These are phyloP conservation scores for Spilosoma lubricipeda DNA, from an alignment of 2,888 invertebrate genomes.

Conservation along the genomic window DNA sequence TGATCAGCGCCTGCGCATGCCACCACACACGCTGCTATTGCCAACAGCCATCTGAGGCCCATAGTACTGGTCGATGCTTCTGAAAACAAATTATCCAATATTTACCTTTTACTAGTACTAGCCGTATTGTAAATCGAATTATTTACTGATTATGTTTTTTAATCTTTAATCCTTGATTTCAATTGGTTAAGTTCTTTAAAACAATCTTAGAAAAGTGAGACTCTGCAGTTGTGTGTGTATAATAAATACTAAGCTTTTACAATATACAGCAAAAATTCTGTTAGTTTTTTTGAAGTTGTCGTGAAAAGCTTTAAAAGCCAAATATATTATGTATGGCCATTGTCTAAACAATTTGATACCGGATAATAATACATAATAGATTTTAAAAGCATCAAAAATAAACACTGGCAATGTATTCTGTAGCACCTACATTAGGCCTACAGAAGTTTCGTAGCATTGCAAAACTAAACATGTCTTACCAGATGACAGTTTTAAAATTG, in stretches of 20 bases:
- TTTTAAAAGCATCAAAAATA: background rate
- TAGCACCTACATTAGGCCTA: slow-evolving; percentile 4
- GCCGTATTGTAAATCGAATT: too few species aligned
- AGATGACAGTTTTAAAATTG: background rate
- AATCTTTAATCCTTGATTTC: too few species aligned
- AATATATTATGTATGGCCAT: too few species aligned
- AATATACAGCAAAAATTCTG: background rate
- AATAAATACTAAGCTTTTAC: background rate
- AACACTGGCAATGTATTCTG: background rate
- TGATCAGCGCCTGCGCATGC: slow-evolving; percentile 64
- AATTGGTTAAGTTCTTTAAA: too few species aligned
- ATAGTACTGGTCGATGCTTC: slow-evolving; percentile 53
- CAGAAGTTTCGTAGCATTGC: slow-evolving; percentile 3
- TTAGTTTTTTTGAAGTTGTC: background rate
- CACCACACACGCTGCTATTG: slow-evolving; percentile 60
- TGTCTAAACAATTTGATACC: too few species aligned
- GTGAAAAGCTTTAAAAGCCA: background rate
- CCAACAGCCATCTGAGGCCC: slow-evolving; percentile 69
- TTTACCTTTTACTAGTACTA: too few species aligned
- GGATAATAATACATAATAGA: background rate
- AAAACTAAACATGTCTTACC: background rate
- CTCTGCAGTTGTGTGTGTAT: background rate
- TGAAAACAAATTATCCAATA: slow-evolving; percentile 24
- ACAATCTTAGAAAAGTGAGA: too few species aligned
- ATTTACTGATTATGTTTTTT: too few species aligned